Base-by-base conservation (phyloP, 2,113 vertebrate species). In the Myrmecobius fasciatus region DNA sequence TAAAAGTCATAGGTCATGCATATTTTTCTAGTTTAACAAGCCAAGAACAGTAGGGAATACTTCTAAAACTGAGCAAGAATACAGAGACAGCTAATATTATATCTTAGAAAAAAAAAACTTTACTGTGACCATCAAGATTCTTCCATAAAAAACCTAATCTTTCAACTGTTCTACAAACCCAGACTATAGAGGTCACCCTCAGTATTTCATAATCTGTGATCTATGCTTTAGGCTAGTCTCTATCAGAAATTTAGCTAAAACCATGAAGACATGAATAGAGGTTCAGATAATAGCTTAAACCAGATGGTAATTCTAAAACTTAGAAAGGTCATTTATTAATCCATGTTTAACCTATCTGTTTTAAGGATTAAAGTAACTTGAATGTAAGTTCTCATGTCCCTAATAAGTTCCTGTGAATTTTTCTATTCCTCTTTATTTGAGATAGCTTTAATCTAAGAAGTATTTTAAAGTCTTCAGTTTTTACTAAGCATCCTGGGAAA, bases 281-380 rank as follows among this genome's bases (percentile, higher is more conserved):
- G 36, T 95, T 89, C 31, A 4, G 0, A 97, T 91, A 92, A 60
- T 43, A 60, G 47, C 8, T 2, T 95, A 95, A 96, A 95, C 51
- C 9, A 56, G 91, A 2, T 51, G 47, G 28, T 28, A 94, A 95
- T 52, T 67, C 91, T 92, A 95, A 52, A 95, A 96, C 98, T 8
- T 8, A 25, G 53, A 92, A 53, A 96, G 24, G n/a, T 53, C 91
- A 60, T 93, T 97, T 53, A 95, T 94, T 89, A 90, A 91, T 53
- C 1, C 60, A 91, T 53, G 52, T 89, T 52, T 96, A 67, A 94
- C 94, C 92, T 96, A 20, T 47, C 89, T 89, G 8, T 51, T 89
- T 2, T 91, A 96, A 97, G 90, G 89, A 94, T 52, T 92, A 91
- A 48, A 95, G 93, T 96, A 95, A 96, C 96, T 95, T 98, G 94